Evolutionary conservation across 2,113 vertebrate species (phyloP), one percentile per base, ranked within the genome.

Genomic region (Piprites chloris): DNA sequence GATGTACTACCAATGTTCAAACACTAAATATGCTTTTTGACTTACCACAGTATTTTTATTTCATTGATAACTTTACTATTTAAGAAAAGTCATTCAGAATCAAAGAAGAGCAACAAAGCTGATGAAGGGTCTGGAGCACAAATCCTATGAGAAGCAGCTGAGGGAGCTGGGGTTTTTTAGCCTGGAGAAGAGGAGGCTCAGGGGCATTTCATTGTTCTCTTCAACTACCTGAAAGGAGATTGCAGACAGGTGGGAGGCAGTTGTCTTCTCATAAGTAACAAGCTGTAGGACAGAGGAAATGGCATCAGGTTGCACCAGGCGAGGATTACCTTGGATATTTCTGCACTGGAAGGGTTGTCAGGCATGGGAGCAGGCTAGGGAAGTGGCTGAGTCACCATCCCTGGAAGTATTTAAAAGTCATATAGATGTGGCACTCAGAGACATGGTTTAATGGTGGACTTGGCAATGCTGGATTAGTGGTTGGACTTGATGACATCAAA

Each of bases 241-340:
- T 55, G 49, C 19, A 75, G 46, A 0, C 4, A 83, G 21, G 19
- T 5, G n/a, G 21, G 14, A 1, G 11, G 19, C 1, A 3, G 15
- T 42, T 49, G 46, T 84, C 27, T 74, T 85, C 23, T 69, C 11
- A 17, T 46, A 56, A 5, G 14, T 11, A 65, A 49, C 23, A 24
- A 50, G 18, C 0, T 4, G 80, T 0, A 44, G 21, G 9, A 58
- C 1, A 58, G n/a, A 55, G 26, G 13, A 30, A 72, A 72, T 0
- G 0, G 41, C 23, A 16, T 68, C 52, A 59, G 26, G 26, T 9
- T 50, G 33, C 1, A 5, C 14, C 19, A 82, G 9, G 12, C 4
- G 19, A 68, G 24, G 55, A 65, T 81, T 24, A 90, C 55, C 26
- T 0, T 30, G 18, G 9, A 7, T 42, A 52, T 13, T 79, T 30